phyloP scores from a whole-genome alignment of 2,797 vertebrate genomes.

The Etheostoma nigrum region DNA sequence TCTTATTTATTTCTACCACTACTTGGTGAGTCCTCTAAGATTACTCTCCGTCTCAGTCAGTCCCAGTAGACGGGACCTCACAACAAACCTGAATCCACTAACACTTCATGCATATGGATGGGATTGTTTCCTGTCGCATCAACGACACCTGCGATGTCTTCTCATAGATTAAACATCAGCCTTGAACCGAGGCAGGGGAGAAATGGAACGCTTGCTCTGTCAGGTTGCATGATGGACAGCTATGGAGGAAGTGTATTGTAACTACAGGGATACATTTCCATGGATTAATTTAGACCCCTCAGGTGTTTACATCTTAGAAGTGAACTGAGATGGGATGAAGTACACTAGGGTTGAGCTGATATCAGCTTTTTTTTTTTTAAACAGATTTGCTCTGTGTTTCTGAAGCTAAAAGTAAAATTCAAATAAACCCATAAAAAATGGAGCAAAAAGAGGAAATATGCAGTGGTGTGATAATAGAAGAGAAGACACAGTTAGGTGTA shows the following conservation, averaged over 20 bases:
- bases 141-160: conserved; percentile 11
- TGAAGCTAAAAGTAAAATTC: neutral
- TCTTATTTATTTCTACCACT: conserved; percentile 15
- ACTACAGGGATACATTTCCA: conserved; percentile 19
- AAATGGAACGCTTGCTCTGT: neutral
- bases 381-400: neutral
- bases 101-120: conserved; percentile 40
- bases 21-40: neutral
- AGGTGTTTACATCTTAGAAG: neutral
- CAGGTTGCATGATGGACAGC: conserved; percentile 30
- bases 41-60: neutral
- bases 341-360: neutral
- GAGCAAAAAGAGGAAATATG: too few relatives aligned
- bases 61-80: conserved; percentile 11
- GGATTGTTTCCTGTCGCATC: conserved; percentile 12
- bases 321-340: neutral
- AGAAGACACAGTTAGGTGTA: too few relatives aligned
- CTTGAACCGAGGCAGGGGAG: conserved; percentile 21
- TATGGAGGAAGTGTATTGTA: conserved; percentile 4
- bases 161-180: conserved; percentile 38
- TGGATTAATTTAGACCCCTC: conserved; percentile 2
- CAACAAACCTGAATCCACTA: conserved; percentile 4
- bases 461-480: too few relatives aligned
- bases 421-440: too few relatives aligned
- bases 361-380: neutral